Evolutionary conservation across 2,797 vertebrate genomes (phyloP).

Genomic region (Urocyon cinereoargenteus): DNA sequence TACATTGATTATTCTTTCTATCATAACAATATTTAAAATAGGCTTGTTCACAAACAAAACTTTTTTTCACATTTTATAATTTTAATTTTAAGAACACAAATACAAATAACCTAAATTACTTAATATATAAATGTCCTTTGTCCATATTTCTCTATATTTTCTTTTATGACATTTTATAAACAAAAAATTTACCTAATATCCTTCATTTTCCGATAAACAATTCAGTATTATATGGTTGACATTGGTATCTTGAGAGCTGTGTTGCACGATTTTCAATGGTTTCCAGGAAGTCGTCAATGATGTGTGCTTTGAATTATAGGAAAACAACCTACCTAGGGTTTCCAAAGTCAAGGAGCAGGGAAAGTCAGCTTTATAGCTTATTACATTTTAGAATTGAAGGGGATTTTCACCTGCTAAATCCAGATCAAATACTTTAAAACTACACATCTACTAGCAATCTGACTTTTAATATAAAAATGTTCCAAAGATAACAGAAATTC

Average conservation of each 20-base stretch:
- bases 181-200: conserved; percentile 63
- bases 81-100: conserved; percentile 68
- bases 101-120: conserved; percentile 48
- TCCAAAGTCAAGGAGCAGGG: conserved; percentile 20
- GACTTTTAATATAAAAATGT: conserved; percentile 32
- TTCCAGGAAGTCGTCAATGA: conserved; percentile 60
- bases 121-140: conserved; percentile 34
- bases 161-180: conserved; percentile 61
- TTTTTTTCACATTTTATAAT: conserved; percentile 47
- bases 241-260: conserved; percentile 37
- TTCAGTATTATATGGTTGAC: conserved; percentile 39
- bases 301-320: background rate
- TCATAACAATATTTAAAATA: conserved; percentile 60
- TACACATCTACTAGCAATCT: background rate
- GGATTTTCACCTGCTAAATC: conserved; percentile 23
- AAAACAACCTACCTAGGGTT: conserved; percentile 65
- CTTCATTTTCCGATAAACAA: conserved; percentile 70
- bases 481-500: conserved; percentile 2
- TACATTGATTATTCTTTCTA: conserved; percentile 29
- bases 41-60: conserved; percentile 21
- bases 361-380: conserved; percentile 3
- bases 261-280: conserved; percentile 53
- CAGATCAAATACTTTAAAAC: conserved; percentile 45
- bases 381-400: conserved; percentile 32
- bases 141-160: conserved; percentile 53